Percentiles rank a stretch among this genome's conserved stretches.
Conservation (phyloP, 2,797 vertebrate species). For the Micromesistius poutassou region DNA sequence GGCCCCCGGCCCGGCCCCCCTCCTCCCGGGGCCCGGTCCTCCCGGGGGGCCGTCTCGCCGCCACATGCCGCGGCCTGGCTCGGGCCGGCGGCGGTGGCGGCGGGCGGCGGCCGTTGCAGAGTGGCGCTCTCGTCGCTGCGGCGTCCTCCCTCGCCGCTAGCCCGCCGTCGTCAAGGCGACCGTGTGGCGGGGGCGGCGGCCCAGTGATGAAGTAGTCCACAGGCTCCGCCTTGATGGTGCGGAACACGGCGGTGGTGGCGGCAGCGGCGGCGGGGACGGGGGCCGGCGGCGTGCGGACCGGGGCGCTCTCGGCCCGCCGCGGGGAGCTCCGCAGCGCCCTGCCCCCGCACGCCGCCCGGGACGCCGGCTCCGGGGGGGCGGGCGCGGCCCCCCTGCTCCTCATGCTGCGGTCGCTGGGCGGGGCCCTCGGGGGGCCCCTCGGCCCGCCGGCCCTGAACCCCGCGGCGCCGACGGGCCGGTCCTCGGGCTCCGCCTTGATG, state of each 20-base stretch:
- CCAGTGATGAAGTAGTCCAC: constrained; percentile 60
- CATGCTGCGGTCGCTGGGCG: constrained; percentile 68
- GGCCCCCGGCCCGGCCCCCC: no score
- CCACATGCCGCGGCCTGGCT: constrained; percentile 39
- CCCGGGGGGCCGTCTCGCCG: constrained; percentile 30
- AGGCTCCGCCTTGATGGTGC: constrained; percentile 70
- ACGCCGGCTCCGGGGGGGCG: constrained; percentile 50
- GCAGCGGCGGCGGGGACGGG: no score
- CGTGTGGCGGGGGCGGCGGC: constrained; percentile 30
- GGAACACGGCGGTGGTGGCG: background rate
- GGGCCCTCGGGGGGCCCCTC: constrained; percentile 27
- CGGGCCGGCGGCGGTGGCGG: constrained; percentile 30
- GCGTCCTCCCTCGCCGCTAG: constrained; percentile 24
- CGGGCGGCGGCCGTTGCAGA: constrained; percentile 61
- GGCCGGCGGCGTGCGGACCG: background rate
- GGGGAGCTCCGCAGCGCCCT: constrained; percentile 61
- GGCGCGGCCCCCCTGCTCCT: constrained; percentile 62
- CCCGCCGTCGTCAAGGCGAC: background rate
- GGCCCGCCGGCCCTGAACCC: no score
- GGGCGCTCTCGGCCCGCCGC: constrained; percentile 39
- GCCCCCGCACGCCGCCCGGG: constrained; percentile 34
- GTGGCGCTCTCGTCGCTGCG: constrained; percentile 43
- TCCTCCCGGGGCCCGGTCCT: constrained; percentile 14
- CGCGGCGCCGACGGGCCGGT: constrained; percentile 18
- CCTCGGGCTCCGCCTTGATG: constrained; percentile 56